Evolutionary conservation across 2,797 vertebrate genomes (phyloP), one percentile per base, ranked within the genome.

Genomic region (Mastacembelus armatus): DNA sequence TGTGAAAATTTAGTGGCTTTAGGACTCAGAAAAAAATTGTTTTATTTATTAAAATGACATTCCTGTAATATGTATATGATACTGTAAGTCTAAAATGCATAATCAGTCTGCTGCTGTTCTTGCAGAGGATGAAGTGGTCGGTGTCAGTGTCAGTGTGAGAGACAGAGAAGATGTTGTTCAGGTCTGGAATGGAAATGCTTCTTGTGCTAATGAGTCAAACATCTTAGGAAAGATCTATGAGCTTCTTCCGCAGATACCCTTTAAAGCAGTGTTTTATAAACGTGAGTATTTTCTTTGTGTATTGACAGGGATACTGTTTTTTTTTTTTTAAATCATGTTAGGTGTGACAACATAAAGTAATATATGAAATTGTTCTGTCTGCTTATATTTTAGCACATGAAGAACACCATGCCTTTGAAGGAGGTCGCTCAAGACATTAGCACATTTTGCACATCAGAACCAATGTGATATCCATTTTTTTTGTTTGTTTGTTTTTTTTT

Each of bases 241-340:
- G 80, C 97, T 99, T 75, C 95, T 98, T 78, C 97, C 97, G 57
- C 92, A 95, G 74, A 95, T 93, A 0, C 84, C 95, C 76, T 99
- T 99, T 92, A 98, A 97, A 94, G 96, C 93, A 0, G 95, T 96
- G 71, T 99, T 99, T 93, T 99, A 98, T 93, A 98, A 98, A 88
- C 93, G 98, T 99, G 87, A 97, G 97, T 96, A 73, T 89, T 54
- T 44, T 27, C 19, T 32, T 22, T 15, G n/a, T 59, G 15, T 7
- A 7, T 50, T 44, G 30, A 18, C 5, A 14, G 4, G 38, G 2
- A 3, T 45, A n/a, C 27, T 62, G 0, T 7, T 29, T 0, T 5
- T 10, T 50, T 57, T 5, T 14, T 40, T 66, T 35, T 15, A 29
- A 10, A 39, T 42, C 18, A 2, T 21, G 42, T 35, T 30, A 11